Evolutionary conservation across 35 echinoderm and acorn worm genomes (phyloP).

Genomic region (Apostichopus californicus): DNA sequence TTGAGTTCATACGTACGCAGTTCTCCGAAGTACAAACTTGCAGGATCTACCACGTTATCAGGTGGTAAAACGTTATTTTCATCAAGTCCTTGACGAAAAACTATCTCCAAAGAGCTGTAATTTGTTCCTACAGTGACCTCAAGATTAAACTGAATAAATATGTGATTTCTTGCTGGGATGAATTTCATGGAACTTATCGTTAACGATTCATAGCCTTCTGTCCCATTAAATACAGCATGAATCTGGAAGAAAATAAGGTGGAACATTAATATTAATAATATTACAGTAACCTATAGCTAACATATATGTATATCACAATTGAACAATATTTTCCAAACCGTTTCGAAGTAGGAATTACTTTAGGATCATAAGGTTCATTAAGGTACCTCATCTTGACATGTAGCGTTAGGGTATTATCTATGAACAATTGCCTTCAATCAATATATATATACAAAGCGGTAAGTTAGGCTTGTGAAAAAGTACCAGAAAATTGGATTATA

Average conservation of each 20-base stretch:
- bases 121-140: background rate
- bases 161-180: background rate
- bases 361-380: no score
- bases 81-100: constrained; percentile 2
- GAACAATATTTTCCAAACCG: no score
- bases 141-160: constrained; percentile 10
- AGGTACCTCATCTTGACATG: no score
- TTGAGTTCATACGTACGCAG: background rate
- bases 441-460: no score
- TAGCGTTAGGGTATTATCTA: no score
- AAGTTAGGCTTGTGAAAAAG: no score
- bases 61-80: background rate
- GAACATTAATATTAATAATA: no score
- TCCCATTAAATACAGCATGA: background rate
- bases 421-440: no score
- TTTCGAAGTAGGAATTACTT: no score
- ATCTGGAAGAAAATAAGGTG: background rate
- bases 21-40: background rate
- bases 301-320: no score
- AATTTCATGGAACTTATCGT: constrained; percentile 2
- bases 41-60: background rate
- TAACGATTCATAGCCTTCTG: background rate
- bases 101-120: background rate
- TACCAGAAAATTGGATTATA: no score
- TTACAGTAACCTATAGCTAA: no score